Conservation (phyloP, 35 echinoderm and acorn worm species). For the Diadema setosum region DNA sequence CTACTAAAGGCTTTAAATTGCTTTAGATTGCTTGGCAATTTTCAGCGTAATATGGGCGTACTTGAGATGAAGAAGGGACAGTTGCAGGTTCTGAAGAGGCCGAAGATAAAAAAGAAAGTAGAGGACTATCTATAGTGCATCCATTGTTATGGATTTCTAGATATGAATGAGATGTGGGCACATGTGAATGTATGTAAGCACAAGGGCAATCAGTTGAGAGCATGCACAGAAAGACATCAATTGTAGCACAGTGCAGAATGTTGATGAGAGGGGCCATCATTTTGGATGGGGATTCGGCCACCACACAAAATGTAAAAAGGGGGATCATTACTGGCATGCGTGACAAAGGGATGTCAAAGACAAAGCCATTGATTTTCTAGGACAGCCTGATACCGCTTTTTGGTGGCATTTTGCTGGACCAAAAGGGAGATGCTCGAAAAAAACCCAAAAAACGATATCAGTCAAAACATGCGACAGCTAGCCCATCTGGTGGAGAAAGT, state of each 20-base stretch:
- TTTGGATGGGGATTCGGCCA: too few relatives aligned
- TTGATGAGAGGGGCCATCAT: background rate
- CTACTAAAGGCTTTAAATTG: background rate
- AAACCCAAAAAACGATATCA: too few relatives aligned
- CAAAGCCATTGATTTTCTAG: too few relatives aligned
- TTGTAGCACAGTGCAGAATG: background rate
- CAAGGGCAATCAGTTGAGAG: background rate
- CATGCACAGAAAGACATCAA: background rate
- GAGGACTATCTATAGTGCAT: background rate
- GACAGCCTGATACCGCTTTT: too few relatives aligned
- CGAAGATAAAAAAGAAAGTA: background rate
- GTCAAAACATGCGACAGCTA: too few relatives aligned
- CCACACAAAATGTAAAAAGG: too few relatives aligned
- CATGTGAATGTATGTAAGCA: background rate
- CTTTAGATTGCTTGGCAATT: background rate
- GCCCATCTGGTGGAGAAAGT: too few relatives aligned
- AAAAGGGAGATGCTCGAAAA: too few relatives aligned
- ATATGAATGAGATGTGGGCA: background rate
- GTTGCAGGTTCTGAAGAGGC: background rate
- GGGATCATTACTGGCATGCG: too few relatives aligned
- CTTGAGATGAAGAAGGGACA: background rate
- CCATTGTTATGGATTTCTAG: background rate
- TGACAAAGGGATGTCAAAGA: too few relatives aligned
- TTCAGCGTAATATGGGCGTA: background rate
- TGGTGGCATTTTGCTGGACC: too few relatives aligned